phyloP scores from a whole-genome alignment of 2,888 invertebrate species.

The Galeopsomyia nigrocyanea region DNA sequence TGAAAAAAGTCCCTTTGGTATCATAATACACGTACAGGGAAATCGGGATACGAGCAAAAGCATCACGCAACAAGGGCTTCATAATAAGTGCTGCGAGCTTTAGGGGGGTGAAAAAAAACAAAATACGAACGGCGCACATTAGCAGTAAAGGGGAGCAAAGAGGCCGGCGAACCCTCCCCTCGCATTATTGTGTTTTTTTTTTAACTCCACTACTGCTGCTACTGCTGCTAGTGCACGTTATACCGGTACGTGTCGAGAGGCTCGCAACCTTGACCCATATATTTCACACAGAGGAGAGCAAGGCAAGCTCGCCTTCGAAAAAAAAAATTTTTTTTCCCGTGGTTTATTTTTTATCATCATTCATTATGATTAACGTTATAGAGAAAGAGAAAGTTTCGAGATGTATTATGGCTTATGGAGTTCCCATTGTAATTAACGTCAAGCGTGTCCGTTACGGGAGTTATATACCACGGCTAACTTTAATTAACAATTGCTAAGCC shows the following conservation, averaged over 20 bases:
- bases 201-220: no score
- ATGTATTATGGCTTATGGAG: no score
- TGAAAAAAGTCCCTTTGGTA: neutral
- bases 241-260: slow-evolving; percentile 10
- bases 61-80: neutral
- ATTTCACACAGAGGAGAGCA: no score
- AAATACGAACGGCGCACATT: neutral
- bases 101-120: neutral
- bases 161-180: slow-evolving; percentile 24
- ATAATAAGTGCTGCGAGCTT: no score
- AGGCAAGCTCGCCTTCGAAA: neutral
- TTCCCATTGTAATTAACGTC: no score
- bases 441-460: no score
- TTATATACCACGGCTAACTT: no score
- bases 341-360: no score
- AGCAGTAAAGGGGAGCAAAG: neutral
- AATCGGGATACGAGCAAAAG: neutral
- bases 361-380: no score
- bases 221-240: neutral
- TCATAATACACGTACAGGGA: neutral
- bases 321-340: no score
- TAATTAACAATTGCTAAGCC: no score
- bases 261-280: slow-evolving; percentile 38
- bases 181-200: neutral
- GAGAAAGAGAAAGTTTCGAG: no score